These are phyloP conservation scores for Temnopleurus reevesii DNA, from an alignment of 53 echinoderm and acorn worm species.

Conservation along the genomic window DNA sequence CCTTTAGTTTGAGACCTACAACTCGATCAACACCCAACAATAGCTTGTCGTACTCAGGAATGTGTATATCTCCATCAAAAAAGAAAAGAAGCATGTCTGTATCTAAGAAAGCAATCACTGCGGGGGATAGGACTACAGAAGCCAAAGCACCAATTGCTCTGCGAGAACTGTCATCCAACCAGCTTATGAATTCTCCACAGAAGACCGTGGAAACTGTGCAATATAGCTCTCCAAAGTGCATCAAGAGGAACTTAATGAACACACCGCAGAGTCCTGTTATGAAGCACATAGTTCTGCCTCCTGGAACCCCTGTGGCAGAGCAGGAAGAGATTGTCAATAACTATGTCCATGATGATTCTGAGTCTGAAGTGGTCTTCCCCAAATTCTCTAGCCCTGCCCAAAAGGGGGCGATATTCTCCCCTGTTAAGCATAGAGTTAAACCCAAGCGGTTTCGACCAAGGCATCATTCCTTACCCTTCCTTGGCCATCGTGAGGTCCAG, in stretches of 20 bases:
- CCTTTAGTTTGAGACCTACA: not conserved
- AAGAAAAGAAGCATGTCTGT: slow-evolving; percentile 24
- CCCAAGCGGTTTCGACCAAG: not conserved
- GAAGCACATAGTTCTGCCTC: slow-evolving; percentile 75
- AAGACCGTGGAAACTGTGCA: not conserved
- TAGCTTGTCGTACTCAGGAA: slow-evolving; percentile 1
- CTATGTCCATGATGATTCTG: slow-evolving; percentile 88
- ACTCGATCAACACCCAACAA: not conserved
- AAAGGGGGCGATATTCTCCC: slow-evolving; percentile 67
- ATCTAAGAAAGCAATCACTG: not conserved
- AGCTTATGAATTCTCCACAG: slow-evolving; percentile 26
- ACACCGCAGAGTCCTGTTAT: not conserved
- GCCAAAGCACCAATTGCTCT: slow-evolving; percentile 29
- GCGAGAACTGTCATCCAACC: slow-evolving; percentile 48
- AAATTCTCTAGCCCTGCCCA: slow-evolving; percentile 88
- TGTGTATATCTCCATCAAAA: slow-evolving; percentile 32
- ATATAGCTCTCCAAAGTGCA: slow-evolving; percentile 74
- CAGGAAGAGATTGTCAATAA: slow-evolving; percentile 72
- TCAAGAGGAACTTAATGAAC: slow-evolving; percentile 29
- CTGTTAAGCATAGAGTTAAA: slow-evolving; percentile 72
- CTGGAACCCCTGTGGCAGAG: slow-evolving; percentile 78
- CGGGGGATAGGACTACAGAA: not conserved
- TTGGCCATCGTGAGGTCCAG: slow-evolving; percentile 54
- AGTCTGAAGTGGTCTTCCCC: slow-evolving; percentile 85
- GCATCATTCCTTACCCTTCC: not conserved